These are phyloP conservation scores for Spea bombifrons DNA, from an alignment of 2,113 vertebrate species.

Conservation along the genomic window DNA sequence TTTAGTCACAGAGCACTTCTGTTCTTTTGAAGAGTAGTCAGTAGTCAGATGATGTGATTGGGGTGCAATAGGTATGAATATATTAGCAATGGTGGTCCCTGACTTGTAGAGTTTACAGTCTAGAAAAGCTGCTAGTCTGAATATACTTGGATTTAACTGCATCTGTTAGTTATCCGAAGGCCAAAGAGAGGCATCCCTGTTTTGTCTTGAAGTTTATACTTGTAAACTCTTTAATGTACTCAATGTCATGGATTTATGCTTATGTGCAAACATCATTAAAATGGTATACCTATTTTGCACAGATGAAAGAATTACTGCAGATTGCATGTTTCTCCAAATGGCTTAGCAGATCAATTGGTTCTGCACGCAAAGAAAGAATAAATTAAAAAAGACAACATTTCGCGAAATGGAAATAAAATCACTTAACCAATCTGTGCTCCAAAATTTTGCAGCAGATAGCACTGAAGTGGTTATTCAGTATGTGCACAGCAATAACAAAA, in stretches of 20 bases:
- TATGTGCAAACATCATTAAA: conserved; percentile 46
- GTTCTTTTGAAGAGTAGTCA: too few relatives aligned
- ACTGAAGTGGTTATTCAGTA: conserved; percentile 21
- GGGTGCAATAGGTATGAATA: too few relatives aligned
- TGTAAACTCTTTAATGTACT: conserved; percentile 43
- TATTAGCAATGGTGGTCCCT: too few relatives aligned
- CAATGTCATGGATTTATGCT: conserved; percentile 45
- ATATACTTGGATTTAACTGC: too few relatives aligned
- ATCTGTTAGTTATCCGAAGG: neutral
- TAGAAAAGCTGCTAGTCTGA: too few relatives aligned
- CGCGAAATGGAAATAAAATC: conserved; percentile 30
- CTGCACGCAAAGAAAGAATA: conserved; percentile 40
- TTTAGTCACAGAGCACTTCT: too few relatives aligned
- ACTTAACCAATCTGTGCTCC: conserved; percentile 38
- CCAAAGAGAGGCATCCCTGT: conserved; percentile 5
- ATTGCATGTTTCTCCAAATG: conserved; percentile 46
- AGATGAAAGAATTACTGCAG: conserved; percentile 49
- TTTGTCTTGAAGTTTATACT: conserved; percentile 31
- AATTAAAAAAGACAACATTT: conserved; percentile 41
- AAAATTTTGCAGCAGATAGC: conserved; percentile 10
- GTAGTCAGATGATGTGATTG: too few relatives aligned
- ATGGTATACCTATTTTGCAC: conserved; percentile 45
- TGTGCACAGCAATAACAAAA: conserved; percentile 32
- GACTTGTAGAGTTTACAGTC: too few relatives aligned
- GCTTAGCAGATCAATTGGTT: conserved; percentile 48